phyloP scores from a whole-genome alignment of 2,888 invertebrate genomes.

The Chrysolina haemoptera region DNA sequence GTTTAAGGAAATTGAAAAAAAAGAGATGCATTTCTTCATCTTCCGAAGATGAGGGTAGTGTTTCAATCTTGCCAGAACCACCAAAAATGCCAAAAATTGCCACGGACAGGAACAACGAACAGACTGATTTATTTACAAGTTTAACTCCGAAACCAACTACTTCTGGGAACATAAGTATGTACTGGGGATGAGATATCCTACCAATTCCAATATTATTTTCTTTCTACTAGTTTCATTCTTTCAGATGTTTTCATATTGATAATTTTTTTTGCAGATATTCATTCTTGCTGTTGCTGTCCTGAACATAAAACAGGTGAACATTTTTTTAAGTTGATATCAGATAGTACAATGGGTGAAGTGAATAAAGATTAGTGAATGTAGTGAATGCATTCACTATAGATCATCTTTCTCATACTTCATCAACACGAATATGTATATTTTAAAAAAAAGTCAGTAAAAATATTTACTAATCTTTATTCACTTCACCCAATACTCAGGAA shows the following conservation, averaged over 20 bases:
- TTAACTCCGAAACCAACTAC: neutral
- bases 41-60: neutral
- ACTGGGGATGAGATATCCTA: neutral
- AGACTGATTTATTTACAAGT: neutral
- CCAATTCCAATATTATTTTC: neutral
- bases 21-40: constrained; percentile 15
- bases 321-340: neutral
- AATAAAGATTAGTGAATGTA: neutral
- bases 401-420: too few species aligned
- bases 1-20: constrained; percentile 18
- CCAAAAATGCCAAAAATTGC: constrained; percentile 16
- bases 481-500: too few species aligned
- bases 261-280: constrained; percentile 2
- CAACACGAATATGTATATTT: too few species aligned
- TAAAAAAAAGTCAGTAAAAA: too few species aligned
- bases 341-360: neutral
- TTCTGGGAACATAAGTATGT: constrained; percentile 19
- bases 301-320: constrained; percentile 12
- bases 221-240: neutral
- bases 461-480: neutral
- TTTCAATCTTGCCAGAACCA: constrained; percentile 16
- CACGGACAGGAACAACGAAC: too few species aligned
- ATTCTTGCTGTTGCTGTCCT: constrained; percentile 22
- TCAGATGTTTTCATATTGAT: neutral
- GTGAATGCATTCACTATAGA: too few species aligned